phyloP scores from a whole-genome alignment of 92 coral and sea anemone species.

The Phenganax subtilis region DNA sequence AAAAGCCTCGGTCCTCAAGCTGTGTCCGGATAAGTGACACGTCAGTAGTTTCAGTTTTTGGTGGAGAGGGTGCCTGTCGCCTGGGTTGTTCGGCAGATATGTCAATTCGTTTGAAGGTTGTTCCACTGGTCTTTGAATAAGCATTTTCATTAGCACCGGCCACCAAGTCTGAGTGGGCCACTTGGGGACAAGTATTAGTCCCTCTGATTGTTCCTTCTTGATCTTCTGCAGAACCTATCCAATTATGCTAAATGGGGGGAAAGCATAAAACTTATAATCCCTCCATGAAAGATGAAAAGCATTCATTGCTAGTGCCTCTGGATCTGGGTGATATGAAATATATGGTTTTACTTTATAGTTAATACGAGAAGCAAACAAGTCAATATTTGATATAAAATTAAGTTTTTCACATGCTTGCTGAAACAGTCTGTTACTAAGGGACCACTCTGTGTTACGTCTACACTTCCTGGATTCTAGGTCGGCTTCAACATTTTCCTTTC shows the following conservation, averaged over 20 bases:
- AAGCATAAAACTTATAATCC: constrained; percentile 51
- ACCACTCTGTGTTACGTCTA: constrained; percentile 28
- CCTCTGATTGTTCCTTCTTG: constrained; percentile 43
- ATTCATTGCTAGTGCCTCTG: constrained; percentile 39
- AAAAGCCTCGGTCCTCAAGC: constrained; percentile 17
- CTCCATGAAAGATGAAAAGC: constrained; percentile 41
- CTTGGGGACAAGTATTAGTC: constrained; percentile 41
- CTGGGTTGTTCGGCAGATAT: constrained; percentile 27
- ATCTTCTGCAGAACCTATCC: constrained; percentile 40
- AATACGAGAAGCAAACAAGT: constrained; percentile 50
- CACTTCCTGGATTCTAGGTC: constrained; percentile 25
- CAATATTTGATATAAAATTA: constrained; percentile 33
- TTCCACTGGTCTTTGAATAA: constrained; percentile 42
- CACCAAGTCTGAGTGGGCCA: constrained; percentile 57
- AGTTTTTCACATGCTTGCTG: constrained; percentile 37
- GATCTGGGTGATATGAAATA: constrained; percentile 42
- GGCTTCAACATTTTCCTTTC: constrained; percentile 32
- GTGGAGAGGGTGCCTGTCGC: constrained; percentile 18
- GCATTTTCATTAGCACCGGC: not conserved
- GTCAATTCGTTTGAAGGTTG: constrained; percentile 39
- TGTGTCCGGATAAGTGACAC: constrained; percentile 35
- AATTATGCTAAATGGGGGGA: constrained; percentile 48
- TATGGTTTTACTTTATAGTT: constrained; percentile 44
- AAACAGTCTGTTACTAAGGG: constrained; percentile 24
- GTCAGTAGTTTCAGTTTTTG: not conserved